phyloP scores from a whole-genome alignment of 2,888 invertebrate genomes.

The Allolobophora icterica region DNA sequence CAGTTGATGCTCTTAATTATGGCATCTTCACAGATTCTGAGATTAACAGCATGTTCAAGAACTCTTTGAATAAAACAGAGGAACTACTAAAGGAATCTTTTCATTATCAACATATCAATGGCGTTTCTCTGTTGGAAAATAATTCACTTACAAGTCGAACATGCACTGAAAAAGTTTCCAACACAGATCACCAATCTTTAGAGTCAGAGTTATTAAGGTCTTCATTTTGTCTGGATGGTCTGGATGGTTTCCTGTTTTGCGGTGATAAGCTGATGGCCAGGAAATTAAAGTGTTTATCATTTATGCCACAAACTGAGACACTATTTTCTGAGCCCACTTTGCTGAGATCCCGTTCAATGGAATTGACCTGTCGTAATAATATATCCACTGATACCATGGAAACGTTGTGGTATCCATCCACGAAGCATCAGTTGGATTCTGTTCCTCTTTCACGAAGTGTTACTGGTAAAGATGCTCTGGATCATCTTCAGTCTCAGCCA shows the following conservation, averaged over 20 bases:
- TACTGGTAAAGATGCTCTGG: neutral
- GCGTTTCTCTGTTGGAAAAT: neutral
- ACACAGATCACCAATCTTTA: neutral
- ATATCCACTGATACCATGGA: neutral
- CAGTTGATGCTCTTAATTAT: conserved; percentile 81
- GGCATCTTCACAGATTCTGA: conserved; percentile 28
- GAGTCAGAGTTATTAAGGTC: neutral
- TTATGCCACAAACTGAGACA: neutral
- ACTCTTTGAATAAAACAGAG: neutral
- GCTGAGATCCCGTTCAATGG: neutral
- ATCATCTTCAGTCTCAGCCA: neutral
- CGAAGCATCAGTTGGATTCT: neutral
- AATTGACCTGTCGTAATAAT: neutral
- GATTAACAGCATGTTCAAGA: neutral
- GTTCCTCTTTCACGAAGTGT: neutral
- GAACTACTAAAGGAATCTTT: neutral
- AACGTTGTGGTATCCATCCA: neutral
- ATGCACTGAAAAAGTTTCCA: neutral
- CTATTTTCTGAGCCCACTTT: neutral
- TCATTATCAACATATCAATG: conserved; percentile 17
- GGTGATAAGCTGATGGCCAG: neutral
- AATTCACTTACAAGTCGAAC: neutral
- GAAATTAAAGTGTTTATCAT: conserved; percentile 2
- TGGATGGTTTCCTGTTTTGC: neutral
- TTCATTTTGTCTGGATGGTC: neutral